Evolutionary conservation across 2,797 vertebrate species (phyloP).

Genomic region (Hydrolagus colliei): DNA sequence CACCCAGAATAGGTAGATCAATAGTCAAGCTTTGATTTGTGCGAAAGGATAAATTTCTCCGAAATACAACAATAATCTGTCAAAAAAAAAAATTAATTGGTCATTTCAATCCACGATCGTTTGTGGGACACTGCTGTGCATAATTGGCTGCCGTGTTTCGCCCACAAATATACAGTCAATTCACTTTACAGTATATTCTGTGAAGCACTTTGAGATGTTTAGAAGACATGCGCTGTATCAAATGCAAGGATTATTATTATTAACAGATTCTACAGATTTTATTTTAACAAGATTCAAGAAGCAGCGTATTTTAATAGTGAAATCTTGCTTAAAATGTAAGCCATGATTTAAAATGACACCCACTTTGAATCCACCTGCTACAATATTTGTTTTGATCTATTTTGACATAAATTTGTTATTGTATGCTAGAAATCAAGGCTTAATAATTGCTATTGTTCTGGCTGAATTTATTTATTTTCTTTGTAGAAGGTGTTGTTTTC

Average conservation of each 20-base stretch:
- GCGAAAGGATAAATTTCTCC: neutral
- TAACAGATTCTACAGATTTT: neutral
- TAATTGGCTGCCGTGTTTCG: no score
- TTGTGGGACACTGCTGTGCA: no score
- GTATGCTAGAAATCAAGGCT: neutral
- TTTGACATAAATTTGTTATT: neutral
- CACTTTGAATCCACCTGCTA: neutral
- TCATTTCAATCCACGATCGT: no score
- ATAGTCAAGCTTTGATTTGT: neutral
- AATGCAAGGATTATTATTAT: no score
- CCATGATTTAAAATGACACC: neutral
- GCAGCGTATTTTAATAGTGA: neutral
- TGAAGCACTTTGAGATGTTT: no score
- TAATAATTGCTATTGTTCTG: neutral
- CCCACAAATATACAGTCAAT: no score
- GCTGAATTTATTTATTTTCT: neutral
- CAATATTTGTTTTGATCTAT: neutral
- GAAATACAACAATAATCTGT: neutral
- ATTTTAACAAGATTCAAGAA: neutral
- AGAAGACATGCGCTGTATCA: no score
- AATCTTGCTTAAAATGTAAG: neutral
- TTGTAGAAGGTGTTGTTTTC: neutral
- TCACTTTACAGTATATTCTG: no score
- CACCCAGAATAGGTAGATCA: neutral
- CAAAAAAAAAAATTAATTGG: no score